Evolutionary conservation across 1,140 invertebrate species (phyloP).

Genomic region (Drosophila lini): DNA sequence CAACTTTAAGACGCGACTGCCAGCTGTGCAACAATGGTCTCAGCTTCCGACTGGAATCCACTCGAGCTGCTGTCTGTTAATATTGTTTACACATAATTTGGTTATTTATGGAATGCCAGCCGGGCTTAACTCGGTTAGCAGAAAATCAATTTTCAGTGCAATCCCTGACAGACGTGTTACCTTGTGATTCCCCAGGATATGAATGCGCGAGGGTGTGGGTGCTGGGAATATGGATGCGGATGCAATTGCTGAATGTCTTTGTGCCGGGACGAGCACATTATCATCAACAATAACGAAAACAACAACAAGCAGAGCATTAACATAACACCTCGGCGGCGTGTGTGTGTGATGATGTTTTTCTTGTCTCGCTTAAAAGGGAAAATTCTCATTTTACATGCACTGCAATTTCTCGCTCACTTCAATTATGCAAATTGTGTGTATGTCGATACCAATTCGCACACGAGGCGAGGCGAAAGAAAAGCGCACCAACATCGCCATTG

Average conservation of each 20-base stretch:
- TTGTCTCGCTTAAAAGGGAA: constrained; percentile 57
- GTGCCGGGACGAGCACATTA: constrained; percentile 34
- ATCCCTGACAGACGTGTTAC: constrained; percentile 56
- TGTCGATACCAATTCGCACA: constrained; percentile 75
- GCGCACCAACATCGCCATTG: constrained; percentile 34
- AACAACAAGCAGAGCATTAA: constrained; percentile 33
- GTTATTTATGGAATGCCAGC: constrained; percentile 54
- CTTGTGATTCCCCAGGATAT: constrained; percentile 33
- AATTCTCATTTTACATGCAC: constrained; percentile 77
- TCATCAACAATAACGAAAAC: constrained; percentile 13
- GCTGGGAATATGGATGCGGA: constrained; percentile 24
- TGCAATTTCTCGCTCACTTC: constrained; percentile 81
- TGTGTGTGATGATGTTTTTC: constrained; percentile 56
- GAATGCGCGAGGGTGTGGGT: constrained; percentile 2
- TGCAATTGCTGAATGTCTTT: constrained; percentile 56
- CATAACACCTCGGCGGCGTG: constrained; percentile 43
- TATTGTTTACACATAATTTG: constrained; percentile 69
- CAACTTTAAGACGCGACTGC: constrained; percentile 24
- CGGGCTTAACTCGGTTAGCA: constrained; percentile 46
- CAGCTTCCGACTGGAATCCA: constrained; percentile 6
- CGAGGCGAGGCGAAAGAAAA: constrained; percentile 43
- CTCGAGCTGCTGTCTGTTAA: constrained; percentile 17
- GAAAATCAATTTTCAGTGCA: constrained; percentile 71
- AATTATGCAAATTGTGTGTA: constrained; percentile 81
- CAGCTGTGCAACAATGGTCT: not conserved